A percentile compares a stretch with the other conserved stretches of the same genome.
Evolutionary conservation across 2,888 invertebrate species (phyloP).

Genomic region (Ganaspis brasiliensis): DNA sequence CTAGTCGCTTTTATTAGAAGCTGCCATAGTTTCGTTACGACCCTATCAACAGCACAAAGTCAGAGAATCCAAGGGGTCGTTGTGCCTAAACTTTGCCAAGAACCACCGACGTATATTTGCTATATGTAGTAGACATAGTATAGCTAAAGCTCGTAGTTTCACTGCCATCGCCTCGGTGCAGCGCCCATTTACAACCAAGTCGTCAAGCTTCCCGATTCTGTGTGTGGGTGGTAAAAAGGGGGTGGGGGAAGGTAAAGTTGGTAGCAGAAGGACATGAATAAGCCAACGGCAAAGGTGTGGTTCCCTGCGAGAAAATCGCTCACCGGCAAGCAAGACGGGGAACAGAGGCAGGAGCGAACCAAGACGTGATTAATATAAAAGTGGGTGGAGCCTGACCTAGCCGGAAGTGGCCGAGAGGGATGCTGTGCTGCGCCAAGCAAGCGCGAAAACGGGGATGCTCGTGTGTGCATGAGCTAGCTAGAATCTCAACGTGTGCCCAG

Average conservation of each 20-base stretch:
- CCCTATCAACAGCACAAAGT: constrained; percentile 42
- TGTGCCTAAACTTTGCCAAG: constrained; percentile 42
- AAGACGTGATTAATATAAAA: constrained; percentile 81
- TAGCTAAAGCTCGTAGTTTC: constrained; percentile 58
- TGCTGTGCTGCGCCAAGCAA: constrained; percentile 76
- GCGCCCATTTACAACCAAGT: constrained; percentile 62
- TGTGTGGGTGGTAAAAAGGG: constrained; percentile 49
- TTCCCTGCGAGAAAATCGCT: constrained; percentile 76
- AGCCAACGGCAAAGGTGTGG: constrained; percentile 78
- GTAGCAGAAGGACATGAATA: constrained; percentile 72
- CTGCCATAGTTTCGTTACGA: constrained; percentile 41
- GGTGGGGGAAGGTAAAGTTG: constrained; percentile 59
- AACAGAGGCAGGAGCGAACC: constrained; percentile 74
- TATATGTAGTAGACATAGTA: constrained; percentile 12
- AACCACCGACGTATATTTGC: constrained; percentile 31
- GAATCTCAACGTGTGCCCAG: constrained; percentile 46
- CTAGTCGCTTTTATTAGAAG: constrained; percentile 35
- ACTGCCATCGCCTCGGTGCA: constrained; percentile 62
- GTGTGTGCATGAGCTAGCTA: constrained; percentile 53
- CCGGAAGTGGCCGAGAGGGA: constrained; percentile 79
- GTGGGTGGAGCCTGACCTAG: constrained; percentile 78
- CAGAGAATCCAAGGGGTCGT: constrained; percentile 41
- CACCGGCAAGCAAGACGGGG: constrained; percentile 76
- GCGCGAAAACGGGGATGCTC: constrained; percentile 73
- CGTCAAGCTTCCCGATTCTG: constrained; percentile 54